These are phyloP conservation scores for Macrochelys suwanniensis DNA, from an alignment of 2,797 vertebrate genomes.

Conservation along the genomic window DNA sequence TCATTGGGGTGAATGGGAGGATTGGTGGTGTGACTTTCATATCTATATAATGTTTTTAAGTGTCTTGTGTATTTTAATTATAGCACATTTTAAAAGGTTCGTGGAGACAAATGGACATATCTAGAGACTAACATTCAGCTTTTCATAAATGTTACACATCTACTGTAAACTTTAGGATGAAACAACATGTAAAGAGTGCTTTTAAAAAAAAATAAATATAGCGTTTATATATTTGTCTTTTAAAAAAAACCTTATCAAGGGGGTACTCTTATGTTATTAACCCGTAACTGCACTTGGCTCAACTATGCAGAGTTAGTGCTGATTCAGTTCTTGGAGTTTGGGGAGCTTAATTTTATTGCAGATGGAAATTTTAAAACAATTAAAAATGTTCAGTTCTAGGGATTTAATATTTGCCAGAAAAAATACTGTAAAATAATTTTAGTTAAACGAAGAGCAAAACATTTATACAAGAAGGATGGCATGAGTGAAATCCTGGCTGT, in stretches of 20 bases:
- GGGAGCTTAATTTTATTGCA: constrained; percentile 11
- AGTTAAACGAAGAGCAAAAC: background rate
- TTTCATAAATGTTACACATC: constrained; percentile 25
- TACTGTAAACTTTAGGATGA: constrained; percentile 39
- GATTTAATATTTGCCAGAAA: background rate
- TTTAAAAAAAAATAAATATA: background rate
- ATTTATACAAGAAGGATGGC: background rate
- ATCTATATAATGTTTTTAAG: constrained; percentile 4
- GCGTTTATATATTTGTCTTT: background rate
- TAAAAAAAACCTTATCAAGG: background rate
- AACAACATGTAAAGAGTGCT: constrained; percentile 11
- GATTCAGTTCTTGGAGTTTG: background rate
- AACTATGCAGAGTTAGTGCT: constrained; percentile 35
- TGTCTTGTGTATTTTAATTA: constrained; percentile 9
- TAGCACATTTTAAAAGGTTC: constrained; percentile 39
- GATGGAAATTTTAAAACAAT: background rate
- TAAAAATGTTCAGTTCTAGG: background rate
- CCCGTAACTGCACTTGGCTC: constrained; percentile 26
- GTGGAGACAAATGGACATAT: background rate
- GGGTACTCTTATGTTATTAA: background rate
- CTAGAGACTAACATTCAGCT: constrained; percentile 32
- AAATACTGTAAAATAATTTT: background rate
- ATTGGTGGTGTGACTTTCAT: constrained; percentile 25
- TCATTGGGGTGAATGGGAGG: background rate
- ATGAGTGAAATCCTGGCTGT: fast-evolving